Percentiles rank a stretch among this genome's conserved stretches.
Conservation (phyloP, 2,113 vertebrate genomes). For the Nesogale talazaci region DNA sequence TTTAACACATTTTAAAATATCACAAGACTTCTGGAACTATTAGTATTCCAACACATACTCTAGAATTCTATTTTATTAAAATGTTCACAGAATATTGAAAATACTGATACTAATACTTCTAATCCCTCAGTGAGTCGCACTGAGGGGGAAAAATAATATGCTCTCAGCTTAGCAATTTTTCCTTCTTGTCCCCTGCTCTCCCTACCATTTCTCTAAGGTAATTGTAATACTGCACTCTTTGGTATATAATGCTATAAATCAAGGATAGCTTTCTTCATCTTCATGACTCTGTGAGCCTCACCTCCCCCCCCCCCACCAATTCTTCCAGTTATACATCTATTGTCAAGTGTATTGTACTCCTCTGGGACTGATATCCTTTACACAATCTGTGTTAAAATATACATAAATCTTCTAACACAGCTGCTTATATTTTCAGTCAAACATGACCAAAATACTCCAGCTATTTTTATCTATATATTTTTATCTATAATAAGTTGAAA, state of each 20-base stretch:
- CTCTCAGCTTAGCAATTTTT: constrained; percentile 1
- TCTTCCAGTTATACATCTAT: constrained; percentile 48
- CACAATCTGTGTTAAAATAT: constrained; percentile 58
- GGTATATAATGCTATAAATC: constrained; percentile 12
- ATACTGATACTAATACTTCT: neutral
- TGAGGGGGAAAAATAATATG: neutral
- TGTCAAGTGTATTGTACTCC: constrained; percentile 55
- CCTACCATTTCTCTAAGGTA: constrained; percentile 34
- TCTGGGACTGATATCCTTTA: constrained; percentile 54
- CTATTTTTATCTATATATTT: constrained; percentile 48
- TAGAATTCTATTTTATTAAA: constrained; percentile 3
- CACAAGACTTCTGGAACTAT: neutral
- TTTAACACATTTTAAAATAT: constrained; percentile 30
- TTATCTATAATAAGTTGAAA: constrained; percentile 32
- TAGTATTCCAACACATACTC: constrained; percentile 40
- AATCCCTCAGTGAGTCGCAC: neutral
- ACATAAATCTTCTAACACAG: constrained; percentile 65
- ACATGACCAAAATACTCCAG: constrained; percentile 55
- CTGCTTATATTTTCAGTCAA: constrained; percentile 49
- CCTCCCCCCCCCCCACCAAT: neutral
- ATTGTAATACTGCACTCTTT: constrained; percentile 46
- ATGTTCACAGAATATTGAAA: neutral
- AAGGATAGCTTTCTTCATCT: constrained; percentile 34
- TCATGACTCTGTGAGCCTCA: constrained; percentile 1
- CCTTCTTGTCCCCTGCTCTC: neutral